phyloP scores from a whole-genome alignment of 35 echinoderm and acorn worm species.

The Nesometra sesokonis region DNA sequence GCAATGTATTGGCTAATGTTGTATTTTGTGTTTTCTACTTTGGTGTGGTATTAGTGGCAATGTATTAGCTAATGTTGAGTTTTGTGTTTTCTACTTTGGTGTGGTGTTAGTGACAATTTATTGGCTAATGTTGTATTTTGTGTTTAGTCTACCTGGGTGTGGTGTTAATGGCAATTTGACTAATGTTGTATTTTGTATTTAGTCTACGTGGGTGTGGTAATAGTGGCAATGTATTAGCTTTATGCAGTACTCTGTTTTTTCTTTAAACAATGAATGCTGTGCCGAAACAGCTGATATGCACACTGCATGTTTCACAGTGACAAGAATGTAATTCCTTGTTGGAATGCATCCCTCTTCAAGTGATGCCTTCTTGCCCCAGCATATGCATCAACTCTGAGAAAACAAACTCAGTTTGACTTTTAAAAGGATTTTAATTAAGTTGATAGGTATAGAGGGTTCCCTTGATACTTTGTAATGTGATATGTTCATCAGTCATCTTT shows the following conservation, averaged over 20 bases:
- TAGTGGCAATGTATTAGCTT: background rate
- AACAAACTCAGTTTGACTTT: background rate
- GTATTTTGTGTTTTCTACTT: no score
- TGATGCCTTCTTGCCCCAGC: background rate
- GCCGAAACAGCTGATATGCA: background rate
- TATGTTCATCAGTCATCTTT: background rate
- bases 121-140: no score
- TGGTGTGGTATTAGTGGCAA: no score
- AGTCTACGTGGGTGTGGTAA: no score
- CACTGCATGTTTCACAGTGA: background rate
- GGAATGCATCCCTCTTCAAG: background rate
- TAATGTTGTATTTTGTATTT: no score
- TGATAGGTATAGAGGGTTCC: background rate
- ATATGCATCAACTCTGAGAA: background rate
- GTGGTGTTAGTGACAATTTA: no score
- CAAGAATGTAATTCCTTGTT: background rate
- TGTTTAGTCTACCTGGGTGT: no score
- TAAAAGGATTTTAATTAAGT: background rate
- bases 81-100: no score
- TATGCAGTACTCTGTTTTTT: background rate
- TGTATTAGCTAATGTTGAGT: no score
- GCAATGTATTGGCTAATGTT: no score
- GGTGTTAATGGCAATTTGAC: no score
- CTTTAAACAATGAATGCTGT: background rate
- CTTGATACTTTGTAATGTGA: background rate